Conservation (phyloP, 2,797 vertebrate genomes). For the Clamator glandarius region DNA sequence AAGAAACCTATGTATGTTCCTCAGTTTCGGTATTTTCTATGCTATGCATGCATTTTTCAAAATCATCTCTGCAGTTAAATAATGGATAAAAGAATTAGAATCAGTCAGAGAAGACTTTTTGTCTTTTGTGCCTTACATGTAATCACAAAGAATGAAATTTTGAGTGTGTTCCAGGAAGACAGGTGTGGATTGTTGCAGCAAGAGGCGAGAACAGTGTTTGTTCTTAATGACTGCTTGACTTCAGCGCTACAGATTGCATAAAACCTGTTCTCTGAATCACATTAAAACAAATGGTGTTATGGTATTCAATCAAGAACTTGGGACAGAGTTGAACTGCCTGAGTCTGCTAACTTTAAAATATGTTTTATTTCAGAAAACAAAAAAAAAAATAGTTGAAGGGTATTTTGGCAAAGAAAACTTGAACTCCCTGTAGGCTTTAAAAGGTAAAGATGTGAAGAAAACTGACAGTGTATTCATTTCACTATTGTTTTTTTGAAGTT, state of each 20-base stretch:
- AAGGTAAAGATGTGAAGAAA: background rate
- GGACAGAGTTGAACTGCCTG: background rate
- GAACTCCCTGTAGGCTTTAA: background rate
- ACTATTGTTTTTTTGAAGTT: background rate
- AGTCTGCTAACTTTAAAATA: background rate
- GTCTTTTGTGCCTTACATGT: constrained; percentile 8
- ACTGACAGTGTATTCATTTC: background rate
- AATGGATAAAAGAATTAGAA: constrained; percentile 17
- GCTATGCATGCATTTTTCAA: background rate
- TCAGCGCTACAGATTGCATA: constrained; percentile 38
- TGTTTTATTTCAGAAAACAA: background rate
- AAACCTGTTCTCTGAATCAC: constrained; percentile 32
- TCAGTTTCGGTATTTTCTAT: background rate
- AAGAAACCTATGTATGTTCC: background rate
- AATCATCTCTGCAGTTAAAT: constrained; percentile 9
- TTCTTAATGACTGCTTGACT: constrained; percentile 54
- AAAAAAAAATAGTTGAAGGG: background rate
- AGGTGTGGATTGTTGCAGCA: constrained; percentile 47
- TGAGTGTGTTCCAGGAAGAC: constrained; percentile 27
- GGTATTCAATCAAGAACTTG: constrained; percentile 6
- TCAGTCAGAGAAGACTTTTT: background rate
- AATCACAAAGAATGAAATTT: constrained; percentile 43
- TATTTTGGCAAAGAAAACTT: constrained; percentile 4
- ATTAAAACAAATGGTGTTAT: constrained; percentile 3
- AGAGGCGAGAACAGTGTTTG: background rate